Base-by-base conservation (phyloP, 2,888 invertebrate genomes). In the Chloroclystis v-ata region DNA sequence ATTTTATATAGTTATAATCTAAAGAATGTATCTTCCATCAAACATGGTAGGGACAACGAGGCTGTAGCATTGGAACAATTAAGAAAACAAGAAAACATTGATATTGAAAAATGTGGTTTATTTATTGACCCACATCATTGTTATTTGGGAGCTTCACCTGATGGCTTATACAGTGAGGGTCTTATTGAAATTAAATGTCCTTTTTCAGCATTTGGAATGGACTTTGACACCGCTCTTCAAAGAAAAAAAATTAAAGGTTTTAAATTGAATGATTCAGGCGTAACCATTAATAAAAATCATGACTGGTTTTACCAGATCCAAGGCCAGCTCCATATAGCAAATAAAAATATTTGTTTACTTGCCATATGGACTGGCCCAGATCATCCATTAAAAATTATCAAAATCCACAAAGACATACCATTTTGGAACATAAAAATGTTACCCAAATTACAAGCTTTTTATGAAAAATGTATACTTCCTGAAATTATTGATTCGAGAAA, bases 11-110 rank as follows among this genome's bases (percentile, higher is more conserved):
- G 24, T 8, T 42, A 43, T 43, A 30, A 24, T 2, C 13, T 54
- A 11, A 24, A 29, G 11, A 26, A 46, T 11, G 28, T 54, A 7
- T 20, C 38, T 3, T 12, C 48, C 1, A 37, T 54, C 2, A 12
- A 35, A 39, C 38, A 54, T 38, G 51, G 54, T 8, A 49, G 24
- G 32, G 35, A 29, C 16, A 44, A 53, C 43, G 56, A 56, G 37
- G 7, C 14, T 12, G 20, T 7, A 4, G 49, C 49, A 2, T 12
- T 53, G 1, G 20, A 16, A 10, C 50, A 56, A 37, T 14, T 52
- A 2, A 11, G 12, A 11, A 5, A 12, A 3, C 52, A 54, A 43
- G 45, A 49, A 35, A 35, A 43, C 1, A 28, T 41, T 0, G 13
- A 7, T 8, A 28, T 52, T 1, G 8, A 47, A 28, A 40, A 29